Base-by-base conservation (phyloP, 2,888 invertebrate species). In the Xanthorhoe spadicearia region DNA sequence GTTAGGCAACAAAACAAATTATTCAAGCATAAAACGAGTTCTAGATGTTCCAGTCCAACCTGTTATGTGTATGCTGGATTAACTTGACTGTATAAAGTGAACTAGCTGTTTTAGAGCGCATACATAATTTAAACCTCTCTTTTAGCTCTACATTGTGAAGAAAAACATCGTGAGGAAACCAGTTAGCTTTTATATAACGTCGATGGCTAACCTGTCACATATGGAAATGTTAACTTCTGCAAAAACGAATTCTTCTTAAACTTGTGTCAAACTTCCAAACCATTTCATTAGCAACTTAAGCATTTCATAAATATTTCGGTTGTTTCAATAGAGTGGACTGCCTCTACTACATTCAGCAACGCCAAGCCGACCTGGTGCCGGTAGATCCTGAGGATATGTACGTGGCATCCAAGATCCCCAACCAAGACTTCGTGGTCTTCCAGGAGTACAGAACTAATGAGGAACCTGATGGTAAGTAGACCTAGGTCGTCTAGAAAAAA, bases 381-480 rank as follows among this genome's bases (percentile, higher is more conserved):
- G 95, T 96, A 1, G 97, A 98, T 81, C 97, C 98, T 2, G 97
- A 97, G 78, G 97, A 97, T 79, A 97, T 97, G 95, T 98, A 97
- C 83, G 95, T 98, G 51, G 97, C 97, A 0, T 94, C 95, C 51
- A 95, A 95, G 73, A 93, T 95, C 59, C 94, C 94, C 19, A 95
- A 96, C 82, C 94, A 96, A 83, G 95, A 97, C 85, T 96, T 96
- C 81, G 95, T 95, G 0, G 94, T 97, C 5, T 94, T 96, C 80
- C 95, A 96, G 72, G 96, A 96, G 86, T 96, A 97, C 71, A 94
- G 97, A 61, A 96, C 96, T 4, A 94, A 95, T 76, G 96, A 96
- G 66, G 96, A 97, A 80, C 96, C 96, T 28, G 95, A 96, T 75
- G 96, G 96, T 96, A 79, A 75, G 85, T 69, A 50, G 19, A 18